Percentiles rank a stretch among this genome's conserved stretches.
Evolutionary conservation across 2,113 vertebrate species (phyloP).

Genomic region (Macquaria ambigua): DNA sequence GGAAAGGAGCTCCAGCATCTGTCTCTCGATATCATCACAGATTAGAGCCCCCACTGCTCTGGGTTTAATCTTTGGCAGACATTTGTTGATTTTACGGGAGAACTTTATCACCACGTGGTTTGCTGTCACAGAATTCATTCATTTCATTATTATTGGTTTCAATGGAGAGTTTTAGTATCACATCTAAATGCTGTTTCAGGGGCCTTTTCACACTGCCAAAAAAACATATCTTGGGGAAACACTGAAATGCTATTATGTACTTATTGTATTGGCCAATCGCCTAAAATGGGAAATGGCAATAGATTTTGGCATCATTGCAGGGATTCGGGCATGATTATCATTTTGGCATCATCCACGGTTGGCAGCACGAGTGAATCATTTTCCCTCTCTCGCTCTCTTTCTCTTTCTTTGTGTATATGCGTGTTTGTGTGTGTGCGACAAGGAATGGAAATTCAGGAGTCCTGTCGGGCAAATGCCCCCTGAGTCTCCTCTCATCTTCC

Average conservation of each 20-base stretch:
- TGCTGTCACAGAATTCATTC: constrained; percentile 69
- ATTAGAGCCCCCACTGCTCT: constrained; percentile 61
- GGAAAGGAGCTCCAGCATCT: constrained; percentile 62
- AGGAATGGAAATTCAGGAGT: constrained; percentile 56
- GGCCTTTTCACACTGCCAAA: constrained; percentile 61
- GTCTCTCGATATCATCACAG: constrained; percentile 67
- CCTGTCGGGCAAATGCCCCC: constrained; percentile 55
- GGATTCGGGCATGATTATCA: constrained; percentile 75
- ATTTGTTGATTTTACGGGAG: constrained; percentile 68
- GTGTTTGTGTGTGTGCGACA: constrained; percentile 50
- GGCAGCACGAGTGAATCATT: constrained; percentile 65
- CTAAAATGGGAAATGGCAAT: constrained; percentile 74
- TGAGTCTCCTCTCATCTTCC: constrained; percentile 61
- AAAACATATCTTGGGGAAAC: constrained; percentile 77
- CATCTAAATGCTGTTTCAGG: constrained; percentile 66
- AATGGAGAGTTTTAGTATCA: constrained; percentile 69
- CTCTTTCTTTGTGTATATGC: constrained; percentile 42
- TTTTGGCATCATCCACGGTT: constrained; percentile 71
- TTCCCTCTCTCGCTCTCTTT: constrained; percentile 42
- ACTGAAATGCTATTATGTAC: constrained; percentile 78
- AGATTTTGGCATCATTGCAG: constrained; percentile 73
- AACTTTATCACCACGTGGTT: constrained; percentile 56
- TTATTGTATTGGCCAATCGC: constrained; percentile 76
- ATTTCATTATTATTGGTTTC: constrained; percentile 72
- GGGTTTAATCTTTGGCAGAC: constrained; percentile 67